Conservation (phyloP, 1,140 invertebrate genomes). For the Chlorops oryzae region DNA sequence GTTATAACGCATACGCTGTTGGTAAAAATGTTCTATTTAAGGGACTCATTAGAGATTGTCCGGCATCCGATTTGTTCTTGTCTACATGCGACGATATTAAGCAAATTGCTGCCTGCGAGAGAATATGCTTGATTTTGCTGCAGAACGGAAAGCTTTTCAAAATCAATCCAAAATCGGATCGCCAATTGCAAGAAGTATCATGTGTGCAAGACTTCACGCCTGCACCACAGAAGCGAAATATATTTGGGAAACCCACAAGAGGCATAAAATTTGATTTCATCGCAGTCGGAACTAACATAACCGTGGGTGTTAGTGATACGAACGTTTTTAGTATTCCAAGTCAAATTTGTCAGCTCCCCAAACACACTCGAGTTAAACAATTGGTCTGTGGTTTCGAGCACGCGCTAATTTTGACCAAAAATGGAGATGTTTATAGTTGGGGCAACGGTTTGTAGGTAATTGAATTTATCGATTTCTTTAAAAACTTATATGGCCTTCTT, state of each 20-base stretch:
- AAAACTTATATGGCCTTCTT: too few species aligned
- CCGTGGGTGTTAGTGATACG: constrained; percentile 48
- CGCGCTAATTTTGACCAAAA: constrained; percentile 62
- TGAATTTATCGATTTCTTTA: not conserved
- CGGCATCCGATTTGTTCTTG: too few species aligned
- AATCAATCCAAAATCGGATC: constrained; percentile 16
- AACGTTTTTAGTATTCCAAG: constrained; percentile 59
- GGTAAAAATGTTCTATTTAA: constrained; percentile 7
- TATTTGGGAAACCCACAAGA: constrained; percentile 21
- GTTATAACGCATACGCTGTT: constrained; percentile 28
- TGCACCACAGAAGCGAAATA: constrained; percentile 24
- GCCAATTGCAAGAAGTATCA: constrained; percentile 20
- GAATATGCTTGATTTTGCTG: constrained; percentile 31
- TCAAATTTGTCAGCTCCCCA: constrained; percentile 52
- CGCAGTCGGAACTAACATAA: constrained; percentile 47
- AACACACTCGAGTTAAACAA: constrained; percentile 54
- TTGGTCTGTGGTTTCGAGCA: constrained; percentile 75
- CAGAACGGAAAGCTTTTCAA: constrained; percentile 30
- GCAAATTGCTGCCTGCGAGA: constrained; percentile 26
- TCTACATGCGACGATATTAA: constrained; percentile 18
- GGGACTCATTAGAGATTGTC: too few species aligned
- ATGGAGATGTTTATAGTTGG: constrained; percentile 70
- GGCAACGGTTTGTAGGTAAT: constrained; percentile 69
- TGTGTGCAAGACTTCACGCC: too few species aligned
- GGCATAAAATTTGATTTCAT: constrained; percentile 38